phyloP scores from a whole-genome alignment of 2,113 vertebrate species.

The Podarcis muralis region DNA sequence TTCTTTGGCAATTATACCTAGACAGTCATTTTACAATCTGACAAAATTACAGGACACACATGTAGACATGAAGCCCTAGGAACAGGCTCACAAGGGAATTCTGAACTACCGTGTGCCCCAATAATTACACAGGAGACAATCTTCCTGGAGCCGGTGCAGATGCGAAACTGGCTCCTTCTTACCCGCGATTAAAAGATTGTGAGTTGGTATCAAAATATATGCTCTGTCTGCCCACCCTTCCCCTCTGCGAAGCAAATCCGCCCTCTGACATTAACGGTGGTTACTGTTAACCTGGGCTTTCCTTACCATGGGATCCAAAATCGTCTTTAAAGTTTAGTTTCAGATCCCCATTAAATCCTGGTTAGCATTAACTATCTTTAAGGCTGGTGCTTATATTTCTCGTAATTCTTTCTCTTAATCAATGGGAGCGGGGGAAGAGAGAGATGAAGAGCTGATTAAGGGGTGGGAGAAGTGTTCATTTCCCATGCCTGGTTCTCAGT shows the following conservation, averaged over 20 bases:
- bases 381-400: neutral
- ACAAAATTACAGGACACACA: constrained; percentile 22
- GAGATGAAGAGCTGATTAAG: neutral
- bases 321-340: neutral
- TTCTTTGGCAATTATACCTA: constrained; percentile 8
- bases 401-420: neutral
- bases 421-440: too few species aligned
- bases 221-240: neutral
- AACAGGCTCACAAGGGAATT: constrained; percentile 2
- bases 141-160: neutral
- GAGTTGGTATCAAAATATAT: neutral
- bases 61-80: neutral
- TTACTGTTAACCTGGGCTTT: neutral
- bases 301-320: neutral
- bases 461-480: neutral
- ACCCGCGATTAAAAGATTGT: neutral
- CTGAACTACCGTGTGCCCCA: neutral
- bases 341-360: neutral
- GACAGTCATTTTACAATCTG: constrained; percentile 11
- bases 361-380: neutral
- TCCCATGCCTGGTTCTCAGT: neutral
- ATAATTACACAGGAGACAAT: neutral
- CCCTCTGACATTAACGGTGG: neutral
- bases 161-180: neutral
- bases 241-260: neutral